Evolutionary conservation across 2,797 vertebrate species (phyloP).

Genomic region (Onychomys leucogaster): DNA sequence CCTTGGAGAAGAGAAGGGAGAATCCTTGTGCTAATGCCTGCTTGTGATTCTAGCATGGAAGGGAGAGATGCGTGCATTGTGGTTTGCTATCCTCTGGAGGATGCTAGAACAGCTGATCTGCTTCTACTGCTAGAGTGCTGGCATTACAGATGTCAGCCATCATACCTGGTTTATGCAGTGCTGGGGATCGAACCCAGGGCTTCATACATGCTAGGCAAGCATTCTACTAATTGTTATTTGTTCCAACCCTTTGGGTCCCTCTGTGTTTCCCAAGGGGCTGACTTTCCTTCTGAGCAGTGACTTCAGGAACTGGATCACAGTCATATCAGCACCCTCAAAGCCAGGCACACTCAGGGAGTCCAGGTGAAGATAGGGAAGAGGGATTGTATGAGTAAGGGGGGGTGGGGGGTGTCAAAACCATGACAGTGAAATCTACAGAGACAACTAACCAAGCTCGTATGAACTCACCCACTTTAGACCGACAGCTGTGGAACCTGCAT

Average conservation of each 20-base stretch:
- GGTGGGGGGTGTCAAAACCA: too few relatives aligned
- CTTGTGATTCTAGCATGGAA: too few relatives aligned
- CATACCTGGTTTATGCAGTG: background rate
- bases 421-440: too few relatives aligned
- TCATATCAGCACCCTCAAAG: too few relatives aligned
- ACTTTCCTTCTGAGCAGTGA: background rate
- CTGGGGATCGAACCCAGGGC: background rate
- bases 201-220: background rate
- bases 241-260: background rate
- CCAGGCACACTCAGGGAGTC: background rate
- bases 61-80: too few relatives aligned
- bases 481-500: too few relatives aligned
- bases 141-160: background rate
- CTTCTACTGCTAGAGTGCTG: background rate
- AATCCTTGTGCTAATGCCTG: too few relatives aligned
- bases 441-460: too few relatives aligned
- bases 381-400: too few relatives aligned
- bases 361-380: too few relatives aligned
- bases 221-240: background rate
- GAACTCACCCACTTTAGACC: too few relatives aligned
- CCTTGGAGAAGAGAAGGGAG: too few relatives aligned
- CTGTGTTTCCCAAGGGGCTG: background rate
- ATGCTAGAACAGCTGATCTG: background rate
- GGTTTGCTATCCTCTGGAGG: background rate
- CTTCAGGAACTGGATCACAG: background rate